These are phyloP conservation scores for Scrobipalpa atriplicella DNA, from an alignment of 2,888 invertebrate species.

Conservation along the genomic window DNA sequence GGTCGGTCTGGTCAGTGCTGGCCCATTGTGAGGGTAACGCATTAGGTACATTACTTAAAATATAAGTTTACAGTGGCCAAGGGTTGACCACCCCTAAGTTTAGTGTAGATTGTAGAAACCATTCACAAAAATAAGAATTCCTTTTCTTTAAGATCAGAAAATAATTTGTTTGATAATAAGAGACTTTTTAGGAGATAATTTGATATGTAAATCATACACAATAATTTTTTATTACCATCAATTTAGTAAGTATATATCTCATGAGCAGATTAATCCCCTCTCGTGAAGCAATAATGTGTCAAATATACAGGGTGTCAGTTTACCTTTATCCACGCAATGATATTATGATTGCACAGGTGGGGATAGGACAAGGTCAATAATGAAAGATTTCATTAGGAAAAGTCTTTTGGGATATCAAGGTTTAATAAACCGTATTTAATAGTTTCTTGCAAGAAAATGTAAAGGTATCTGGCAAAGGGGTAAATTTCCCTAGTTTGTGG, in stretches of 20 bases:
- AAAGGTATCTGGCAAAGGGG: too few species aligned
- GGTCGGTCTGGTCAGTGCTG: constrained; percentile 64
- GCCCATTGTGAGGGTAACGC: constrained; percentile 40
- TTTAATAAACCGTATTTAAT: not conserved
- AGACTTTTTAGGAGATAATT: too few species aligned
- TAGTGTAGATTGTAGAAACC: not conserved
- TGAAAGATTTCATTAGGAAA: constrained; percentile 12
- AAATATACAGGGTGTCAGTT: constrained; percentile 35
- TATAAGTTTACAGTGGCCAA: constrained; percentile 65
- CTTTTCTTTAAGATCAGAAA: not conserved
- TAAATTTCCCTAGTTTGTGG: too few species aligned
- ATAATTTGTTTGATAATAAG: not conserved
- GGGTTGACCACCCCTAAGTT: constrained; percentile 56
- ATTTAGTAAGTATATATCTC: not conserved
- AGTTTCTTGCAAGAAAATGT: not conserved
- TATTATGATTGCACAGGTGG: constrained; percentile 39
- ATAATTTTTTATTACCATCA: constrained; percentile 24
- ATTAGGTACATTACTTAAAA: constrained; percentile 74
- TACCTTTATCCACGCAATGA: constrained; percentile 37
- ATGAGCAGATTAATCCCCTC: constrained; percentile 5
- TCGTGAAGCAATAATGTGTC: constrained; percentile 16
- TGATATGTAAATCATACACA: too few species aligned
- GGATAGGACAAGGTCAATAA: constrained; percentile 22
- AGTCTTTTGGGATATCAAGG: constrained; percentile 21
- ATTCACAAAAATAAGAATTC: not conserved